These are phyloP conservation scores for Aurelia sp. DNA, from an alignment of 30 jellyfish, hydroid and myxozoan genomes.

Conservation along the genomic window DNA sequence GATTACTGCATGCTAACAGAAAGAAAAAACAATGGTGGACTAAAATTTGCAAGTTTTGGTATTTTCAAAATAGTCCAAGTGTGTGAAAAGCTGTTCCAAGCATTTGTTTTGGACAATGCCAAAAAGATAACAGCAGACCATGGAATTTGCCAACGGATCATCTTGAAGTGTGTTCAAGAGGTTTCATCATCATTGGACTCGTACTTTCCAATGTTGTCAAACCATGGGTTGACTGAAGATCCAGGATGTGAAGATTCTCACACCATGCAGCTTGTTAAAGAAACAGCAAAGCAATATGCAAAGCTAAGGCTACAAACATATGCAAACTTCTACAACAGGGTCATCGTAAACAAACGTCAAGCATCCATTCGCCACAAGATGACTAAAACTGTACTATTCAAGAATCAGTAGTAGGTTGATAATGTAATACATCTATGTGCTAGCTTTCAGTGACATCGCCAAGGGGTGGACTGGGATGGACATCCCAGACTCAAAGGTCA, in stretches of 20 bases:
- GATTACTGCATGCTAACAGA: background rate
- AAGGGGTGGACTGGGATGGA: background rate
- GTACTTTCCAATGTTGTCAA: conserved; percentile 18
- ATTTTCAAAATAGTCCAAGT: conserved; percentile 27
- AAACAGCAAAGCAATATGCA: background rate
- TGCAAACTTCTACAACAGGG: conserved; percentile 28
- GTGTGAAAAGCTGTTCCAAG: conserved; percentile 39
- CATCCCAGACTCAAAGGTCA: background rate
- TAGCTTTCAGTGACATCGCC: background rate
- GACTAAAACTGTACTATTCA: conserved; percentile 53
- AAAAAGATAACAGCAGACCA: conserved; percentile 5
- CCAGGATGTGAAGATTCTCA: conserved; percentile 43
- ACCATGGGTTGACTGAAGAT: conserved; percentile 9
- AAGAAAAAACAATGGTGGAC: conserved; percentile 39
- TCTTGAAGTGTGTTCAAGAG: background rate
- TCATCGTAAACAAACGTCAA: conserved; percentile 36
- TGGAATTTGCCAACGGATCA: conserved; percentile 33
- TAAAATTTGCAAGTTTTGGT: conserved; percentile 28
- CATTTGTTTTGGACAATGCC: conserved; percentile 10
- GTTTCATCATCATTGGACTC: conserved; percentile 19
- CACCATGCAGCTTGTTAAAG: background rate
- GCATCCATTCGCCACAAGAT: conserved; percentile 54
- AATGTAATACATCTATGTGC: background rate
- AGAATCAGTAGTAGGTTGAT: conserved; percentile 33
- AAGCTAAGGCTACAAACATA: background rate